Evolutionary conservation across 1,140 invertebrate species (phyloP).

Genomic region (Brachionus asplanchnoidis): DNA sequence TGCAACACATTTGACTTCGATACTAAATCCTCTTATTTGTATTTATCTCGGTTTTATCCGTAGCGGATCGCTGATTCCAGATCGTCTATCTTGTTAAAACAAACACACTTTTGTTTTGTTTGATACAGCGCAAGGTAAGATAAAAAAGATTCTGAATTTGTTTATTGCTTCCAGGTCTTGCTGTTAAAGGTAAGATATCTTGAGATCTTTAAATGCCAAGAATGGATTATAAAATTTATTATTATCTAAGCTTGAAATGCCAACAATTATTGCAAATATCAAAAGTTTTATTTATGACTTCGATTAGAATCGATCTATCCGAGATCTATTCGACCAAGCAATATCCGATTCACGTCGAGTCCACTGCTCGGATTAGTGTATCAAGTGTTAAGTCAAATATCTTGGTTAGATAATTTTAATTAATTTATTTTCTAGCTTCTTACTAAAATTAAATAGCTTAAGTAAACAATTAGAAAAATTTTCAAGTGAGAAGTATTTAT

Average conservation of each 20-base stretch:
- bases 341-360: background rate
- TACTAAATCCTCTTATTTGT: background rate
- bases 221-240: background rate
- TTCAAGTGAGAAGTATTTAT: slow-evolving; percentile 26
- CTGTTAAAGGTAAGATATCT: slow-evolving; percentile 32
- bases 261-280: background rate
- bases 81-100: background rate
- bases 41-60: slow-evolving; percentile 29
- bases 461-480: slow-evolving; percentile 17
- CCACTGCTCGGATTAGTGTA: background rate
- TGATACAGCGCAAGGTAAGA: background rate
- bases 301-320: slow-evolving; percentile 18
- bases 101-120: background rate
- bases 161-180: slow-evolving; percentile 22
- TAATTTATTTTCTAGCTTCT: background rate
- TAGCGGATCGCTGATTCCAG: slow-evolving; percentile 5
- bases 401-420: slow-evolving; percentile 10
- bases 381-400: slow-evolving; percentile 12
- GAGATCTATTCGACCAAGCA: background rate
- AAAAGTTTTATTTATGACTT: background rate
- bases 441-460: background rate
- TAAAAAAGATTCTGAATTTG: slow-evolving; percentile 10
- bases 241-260: background rate
- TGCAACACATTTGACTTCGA: background rate
- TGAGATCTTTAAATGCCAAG: slow-evolving; percentile 14